These are phyloP conservation scores for Dasyornis broadbenti DNA, from an alignment of 2,113 vertebrate genomes.

Conservation along the genomic window DNA sequence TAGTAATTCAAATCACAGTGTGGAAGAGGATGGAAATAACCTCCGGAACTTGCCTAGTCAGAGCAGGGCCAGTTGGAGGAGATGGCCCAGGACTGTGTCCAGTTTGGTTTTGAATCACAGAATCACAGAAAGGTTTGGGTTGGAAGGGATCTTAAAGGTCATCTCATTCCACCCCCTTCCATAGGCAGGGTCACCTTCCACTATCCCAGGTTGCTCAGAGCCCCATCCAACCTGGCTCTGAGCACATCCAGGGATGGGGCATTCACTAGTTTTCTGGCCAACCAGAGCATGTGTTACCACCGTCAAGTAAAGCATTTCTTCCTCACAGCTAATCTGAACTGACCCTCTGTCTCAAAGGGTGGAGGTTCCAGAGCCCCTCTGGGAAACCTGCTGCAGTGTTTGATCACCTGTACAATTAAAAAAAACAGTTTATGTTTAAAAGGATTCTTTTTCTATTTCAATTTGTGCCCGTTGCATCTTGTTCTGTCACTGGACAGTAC, in stretches of 20 bases:
- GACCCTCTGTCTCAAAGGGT: neutral
- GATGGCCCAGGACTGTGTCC: neutral
- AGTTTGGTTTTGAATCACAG: neutral
- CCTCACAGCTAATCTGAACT: neutral
- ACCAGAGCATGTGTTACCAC: accelerated
- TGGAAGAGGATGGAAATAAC: neutral
- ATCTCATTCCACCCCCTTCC: neutral
- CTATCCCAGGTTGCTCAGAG: neutral
- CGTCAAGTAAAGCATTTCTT: neutral
- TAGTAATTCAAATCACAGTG: neutral
- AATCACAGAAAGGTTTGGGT: neutral
- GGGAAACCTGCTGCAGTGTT: neutral
- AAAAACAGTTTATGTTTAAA: neutral
- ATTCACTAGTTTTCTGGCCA: neutral
- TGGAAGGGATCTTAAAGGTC: neutral
- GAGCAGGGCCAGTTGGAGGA: neutral
- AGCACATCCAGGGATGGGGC: neutral
- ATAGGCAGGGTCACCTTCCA: neutral
- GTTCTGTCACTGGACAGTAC: neutral
- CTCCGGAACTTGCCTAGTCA: neutral
- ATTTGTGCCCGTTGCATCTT: neutral
- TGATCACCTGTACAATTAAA: neutral
- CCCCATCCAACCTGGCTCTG: neutral
- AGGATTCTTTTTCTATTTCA: neutral
- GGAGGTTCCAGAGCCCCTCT: neutral